Evolutionary conservation across 2,797 vertebrate genomes (phyloP), one percentile per base, ranked within the genome.

Genomic region (Harpagifer antarcticus): DNA sequence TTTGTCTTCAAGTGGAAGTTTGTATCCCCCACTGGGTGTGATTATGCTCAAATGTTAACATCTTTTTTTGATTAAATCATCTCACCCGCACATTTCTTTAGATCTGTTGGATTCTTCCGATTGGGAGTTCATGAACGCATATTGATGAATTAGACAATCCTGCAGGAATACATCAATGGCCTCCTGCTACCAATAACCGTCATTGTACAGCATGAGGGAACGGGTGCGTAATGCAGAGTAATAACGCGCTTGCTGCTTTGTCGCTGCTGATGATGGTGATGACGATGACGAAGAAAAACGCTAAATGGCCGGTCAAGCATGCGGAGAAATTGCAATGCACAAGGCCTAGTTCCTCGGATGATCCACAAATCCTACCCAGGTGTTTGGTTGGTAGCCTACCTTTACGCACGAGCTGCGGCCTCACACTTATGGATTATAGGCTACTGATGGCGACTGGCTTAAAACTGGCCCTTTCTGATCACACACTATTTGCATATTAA

Each of bases 401-500:
- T 75, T 86, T 82, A 66, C 72, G 73, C 77, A 79, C 76, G 80
- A 74, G 50, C 76, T 76, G 69, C 81, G 86, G 83, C 68, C 79
- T 87, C 84, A 73, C 17, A 81, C 81, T 81, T 69, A 66, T 84
- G 74, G 86, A 61, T 84, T 43, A 17, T 68, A 64, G 53, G 69
- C 74, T 45, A 40, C 86, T 83, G 83, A 84, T 85, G 83, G 85
- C 70, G 72, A 54, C 80, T 72, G 82, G 52, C 49, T 84, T 55
- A 27, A 62, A 79, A 72, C 57, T 5, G 66, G 68, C 56, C 53
- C 79, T 11, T 10, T 82, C 71, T 79, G 19, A 77, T 76, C 74
- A 47, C 68, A 52, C 17, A 1, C 31, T 52, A 75, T 89, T 86
- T 88, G 82, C 84, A 84, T 84, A 83, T 57, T 76, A 85, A 69